A percentile compares a stretch with the other conserved stretches of the same genome.
Evolutionary conservation across 1,140 invertebrate species (phyloP).

Genomic region (Caenorhabditis inopinata): DNA sequence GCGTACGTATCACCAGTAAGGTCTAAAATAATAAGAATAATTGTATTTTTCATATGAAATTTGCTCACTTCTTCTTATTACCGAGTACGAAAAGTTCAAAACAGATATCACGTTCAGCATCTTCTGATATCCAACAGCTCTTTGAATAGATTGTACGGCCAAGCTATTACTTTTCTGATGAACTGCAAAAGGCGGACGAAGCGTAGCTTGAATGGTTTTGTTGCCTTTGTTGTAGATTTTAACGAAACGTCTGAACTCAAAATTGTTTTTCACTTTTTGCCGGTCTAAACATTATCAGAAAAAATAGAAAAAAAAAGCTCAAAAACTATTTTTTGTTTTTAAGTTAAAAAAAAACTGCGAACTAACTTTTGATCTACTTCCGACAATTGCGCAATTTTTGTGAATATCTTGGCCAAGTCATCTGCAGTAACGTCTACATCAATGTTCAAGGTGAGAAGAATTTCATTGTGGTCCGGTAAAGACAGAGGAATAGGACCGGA

Average conservation of each 20-base stretch:
- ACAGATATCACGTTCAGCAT: background rate
- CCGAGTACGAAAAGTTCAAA: background rate
- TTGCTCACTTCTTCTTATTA: background rate
- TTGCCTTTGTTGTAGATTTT: background rate
- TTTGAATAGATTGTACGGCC: background rate
- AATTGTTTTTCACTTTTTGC: too few relatives aligned
- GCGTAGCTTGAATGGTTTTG: background rate
- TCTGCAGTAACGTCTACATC: background rate
- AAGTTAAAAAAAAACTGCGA: too few relatives aligned
- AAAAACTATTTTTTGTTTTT: too few relatives aligned
- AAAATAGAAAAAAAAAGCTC: too few relatives aligned
- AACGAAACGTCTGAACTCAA: background rate
- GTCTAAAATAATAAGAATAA: background rate
- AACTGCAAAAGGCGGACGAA: background rate
- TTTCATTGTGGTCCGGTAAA: background rate
- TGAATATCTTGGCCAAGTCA: background rate
- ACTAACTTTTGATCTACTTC: background rate
- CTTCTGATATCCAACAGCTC: constrained; percentile 14
- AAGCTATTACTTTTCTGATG: constrained; percentile 1
- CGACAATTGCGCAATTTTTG: background rate
- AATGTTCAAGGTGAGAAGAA: background rate
- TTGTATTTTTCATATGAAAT: too few relatives aligned
- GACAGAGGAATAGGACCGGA: background rate
- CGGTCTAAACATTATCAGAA: too few relatives aligned
- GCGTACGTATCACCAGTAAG: background rate